Evolutionary conservation across 2,888 invertebrate genomes (phyloP), one percentile per base, ranked within the genome.

Genomic region (Chrysolina americana): DNA sequence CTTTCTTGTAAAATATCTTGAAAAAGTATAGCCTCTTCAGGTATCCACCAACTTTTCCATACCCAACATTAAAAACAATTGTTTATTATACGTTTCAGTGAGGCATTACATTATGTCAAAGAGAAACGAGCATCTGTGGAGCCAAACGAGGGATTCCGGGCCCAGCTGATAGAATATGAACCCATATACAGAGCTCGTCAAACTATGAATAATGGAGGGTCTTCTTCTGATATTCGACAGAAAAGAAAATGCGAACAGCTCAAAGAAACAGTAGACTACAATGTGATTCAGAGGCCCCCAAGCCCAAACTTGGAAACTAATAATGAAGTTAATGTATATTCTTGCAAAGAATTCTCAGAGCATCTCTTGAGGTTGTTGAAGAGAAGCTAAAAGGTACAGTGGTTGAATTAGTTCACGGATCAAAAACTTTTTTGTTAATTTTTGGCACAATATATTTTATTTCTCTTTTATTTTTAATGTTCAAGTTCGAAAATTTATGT

Each of bases 81-180:
- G 28, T 5, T 28, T 28, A 53, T 19, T 48, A 2, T 9, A 53
- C 19, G 11, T 53, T 53, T 53, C 85, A 93, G 93, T 78, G 90
- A 90, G 79, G 92, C 93, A 0, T 90, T 90, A 78, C 82, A 88
- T 15, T 88, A 90, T 81, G 92, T 93, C 2, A 92, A 92, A 84
- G 89, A 90, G 77, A 90, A 90, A 80, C 87, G 93, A 79, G 92
- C 91, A 80, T 93, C 93, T 81, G 91, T 93, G 69, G 91, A 91
- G 84, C 93, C 93, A 1, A 93, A 93, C 83, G 92, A 92, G 81
- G 92, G 92, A 15, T 93, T 93, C 81, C 89, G 91, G 82, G 90
- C 91, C 5, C 93, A 93, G 83, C 83, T 93, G 41, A 87, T 88
- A 78, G 93, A 93, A 83, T 93, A 91, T 82, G 93, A 93, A 82